phyloP scores from a whole-genome alignment of 2,113 vertebrate species.

The Tragelaphus strepsiceros region DNA sequence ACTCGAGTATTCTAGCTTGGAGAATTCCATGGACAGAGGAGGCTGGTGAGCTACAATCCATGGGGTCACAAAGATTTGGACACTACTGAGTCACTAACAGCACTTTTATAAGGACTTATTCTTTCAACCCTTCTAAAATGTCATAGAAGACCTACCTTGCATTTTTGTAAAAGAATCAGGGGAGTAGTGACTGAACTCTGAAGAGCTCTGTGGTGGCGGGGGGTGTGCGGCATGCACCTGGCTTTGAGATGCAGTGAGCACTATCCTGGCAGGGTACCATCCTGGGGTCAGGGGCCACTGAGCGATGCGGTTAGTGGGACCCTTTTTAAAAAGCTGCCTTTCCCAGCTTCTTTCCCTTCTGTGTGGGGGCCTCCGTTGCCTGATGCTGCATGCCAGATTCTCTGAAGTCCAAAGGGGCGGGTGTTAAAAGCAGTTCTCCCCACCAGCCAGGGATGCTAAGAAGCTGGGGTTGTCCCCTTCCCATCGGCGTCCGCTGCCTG shows the following conservation, averaged over 20 bases:
- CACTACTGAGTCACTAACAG: background rate
- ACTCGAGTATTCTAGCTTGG: background rate
- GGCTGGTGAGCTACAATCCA: background rate
- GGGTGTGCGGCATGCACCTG: fast-evolving
- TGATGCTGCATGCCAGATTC: fast-evolving
- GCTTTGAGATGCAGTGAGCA: fast-evolving
- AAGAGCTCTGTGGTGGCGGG: background rate
- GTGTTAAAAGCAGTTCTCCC: background rate
- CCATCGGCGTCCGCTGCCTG: fast-evolving
- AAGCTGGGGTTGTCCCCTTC: background rate
- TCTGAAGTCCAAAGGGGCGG: background rate
- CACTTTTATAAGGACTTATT: background rate
- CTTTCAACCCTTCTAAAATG: background rate
- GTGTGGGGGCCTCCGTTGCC: background rate
- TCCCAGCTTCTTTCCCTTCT: background rate
- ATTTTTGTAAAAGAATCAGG: background rate
- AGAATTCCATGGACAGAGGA: background rate
- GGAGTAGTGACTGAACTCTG: fast-evolving
- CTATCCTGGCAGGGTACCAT: background rate
- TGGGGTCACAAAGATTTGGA: background rate
- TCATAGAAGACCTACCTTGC: background rate
- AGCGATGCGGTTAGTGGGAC: fast-evolving
- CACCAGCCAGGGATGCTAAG: background rate
- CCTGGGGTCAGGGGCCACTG: too few relatives aligned
- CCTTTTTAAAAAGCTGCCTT: background rate